phyloP scores from a whole-genome alignment of 1,140 invertebrate genomes.

The Psilanteris sp. region DNA sequence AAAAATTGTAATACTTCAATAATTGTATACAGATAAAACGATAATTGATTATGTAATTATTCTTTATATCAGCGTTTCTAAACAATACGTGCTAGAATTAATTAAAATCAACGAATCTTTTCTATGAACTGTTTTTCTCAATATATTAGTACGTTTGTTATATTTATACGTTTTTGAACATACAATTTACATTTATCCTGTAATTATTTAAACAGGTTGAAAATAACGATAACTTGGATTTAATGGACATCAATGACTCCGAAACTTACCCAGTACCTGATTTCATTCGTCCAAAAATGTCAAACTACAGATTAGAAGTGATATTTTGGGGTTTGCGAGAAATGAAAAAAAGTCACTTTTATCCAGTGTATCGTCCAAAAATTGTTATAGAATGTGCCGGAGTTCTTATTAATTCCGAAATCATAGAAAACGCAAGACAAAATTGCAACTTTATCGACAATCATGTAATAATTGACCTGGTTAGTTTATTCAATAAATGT shows the following conservation, averaged over 20 bases:
- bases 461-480: slow-evolving; percentile 78
- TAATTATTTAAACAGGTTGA: slow-evolving; percentile 52
- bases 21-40: no score
- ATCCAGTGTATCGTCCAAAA: slow-evolving; percentile 79
- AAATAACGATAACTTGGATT: no score
- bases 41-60: no score
- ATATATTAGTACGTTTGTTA: no score
- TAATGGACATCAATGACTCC: no score
- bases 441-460: slow-evolving; percentile 78
- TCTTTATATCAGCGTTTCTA: no score
- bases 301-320: slow-evolving; percentile 79
- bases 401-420: slow-evolving; percentile 79
- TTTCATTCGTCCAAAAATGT: slow-evolving; percentile 78
- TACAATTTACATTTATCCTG: no score
- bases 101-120: no score
- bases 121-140: no score
- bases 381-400: slow-evolving; percentile 81
- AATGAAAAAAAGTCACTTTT: slow-evolving; percentile 77
- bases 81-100: no score
- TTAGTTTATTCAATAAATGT: slow-evolving; percentile 61
- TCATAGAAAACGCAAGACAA: slow-evolving; percentile 78
- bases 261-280: slow-evolving; percentile 78
- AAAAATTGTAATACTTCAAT: no score
- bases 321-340: slow-evolving; percentile 84
- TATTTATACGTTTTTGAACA: no score